Percentiles rank a stretch among this genome's conserved stretches.
Evolutionary conservation across 2,113 vertebrate species (phyloP).

Genomic region (Eulemur rufifrons): DNA sequence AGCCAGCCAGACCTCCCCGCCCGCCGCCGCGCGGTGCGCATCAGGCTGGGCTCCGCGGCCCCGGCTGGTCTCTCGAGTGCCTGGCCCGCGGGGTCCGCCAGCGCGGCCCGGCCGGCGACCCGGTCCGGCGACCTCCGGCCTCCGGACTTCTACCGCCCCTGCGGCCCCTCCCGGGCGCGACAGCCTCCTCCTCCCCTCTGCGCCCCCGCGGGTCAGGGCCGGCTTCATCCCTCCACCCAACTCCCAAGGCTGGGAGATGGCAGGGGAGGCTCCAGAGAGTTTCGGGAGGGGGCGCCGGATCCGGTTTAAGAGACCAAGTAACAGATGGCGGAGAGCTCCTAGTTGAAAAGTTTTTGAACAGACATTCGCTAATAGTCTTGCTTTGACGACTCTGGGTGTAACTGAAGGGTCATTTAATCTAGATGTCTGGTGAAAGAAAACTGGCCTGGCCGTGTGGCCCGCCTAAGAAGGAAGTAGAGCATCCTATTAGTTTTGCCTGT

Average conservation of each 20-base stretch:
- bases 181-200: neutral
- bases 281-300: neutral
- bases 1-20: too few species aligned
- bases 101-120: neutral
- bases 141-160: accelerated
- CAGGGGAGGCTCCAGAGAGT: neutral
- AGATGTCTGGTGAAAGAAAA: neutral
- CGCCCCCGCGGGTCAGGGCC: neutral
- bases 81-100: accelerated
- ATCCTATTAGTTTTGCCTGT: neutral
- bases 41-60: accelerated
- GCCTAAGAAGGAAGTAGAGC: neutral
- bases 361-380: neutral
- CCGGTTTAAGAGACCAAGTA: neutral
- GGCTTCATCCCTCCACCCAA: too few species aligned
- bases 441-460: neutral
- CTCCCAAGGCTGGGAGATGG: neutral
- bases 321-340: conserved; percentile 13
- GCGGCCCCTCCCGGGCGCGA: neutral
- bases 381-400: neutral
- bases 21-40: neutral
- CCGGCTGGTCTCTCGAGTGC: accelerated
- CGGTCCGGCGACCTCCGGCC: neutral
- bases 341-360: conserved; percentile 49
- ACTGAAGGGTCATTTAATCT: conserved; percentile 9